Evolutionary conservation across 37 sponge, comb jelly and placozoan species (phyloP).

Genomic region (Corticium candelabrum): DNA sequence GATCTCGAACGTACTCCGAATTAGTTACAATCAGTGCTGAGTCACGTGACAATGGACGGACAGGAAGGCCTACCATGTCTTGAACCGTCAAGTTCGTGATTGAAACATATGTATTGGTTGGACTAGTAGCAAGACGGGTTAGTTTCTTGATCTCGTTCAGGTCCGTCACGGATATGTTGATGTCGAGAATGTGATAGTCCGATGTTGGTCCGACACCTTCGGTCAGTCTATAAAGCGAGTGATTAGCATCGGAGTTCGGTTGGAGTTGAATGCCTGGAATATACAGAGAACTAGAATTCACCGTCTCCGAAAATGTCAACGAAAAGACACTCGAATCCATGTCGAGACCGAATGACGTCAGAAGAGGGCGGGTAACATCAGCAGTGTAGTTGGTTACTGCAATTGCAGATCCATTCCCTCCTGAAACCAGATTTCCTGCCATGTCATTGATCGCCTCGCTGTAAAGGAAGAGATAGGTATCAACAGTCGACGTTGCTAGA

Average conservation of each 20-base stretch:
- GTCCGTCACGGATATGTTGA: constrained; percentile 45
- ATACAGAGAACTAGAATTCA: constrained; percentile 23
- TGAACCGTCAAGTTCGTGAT: constrained; percentile 31
- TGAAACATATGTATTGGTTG: constrained; percentile 46
- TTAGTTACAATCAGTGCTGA: constrained; percentile 18
- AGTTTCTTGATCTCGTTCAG: constrained; percentile 64
- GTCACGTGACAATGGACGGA: constrained; percentile 29
- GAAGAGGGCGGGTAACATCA: constrained; percentile 50
- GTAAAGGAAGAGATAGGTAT: constrained; percentile 57
- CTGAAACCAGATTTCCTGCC: constrained; percentile 36
- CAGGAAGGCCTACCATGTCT: constrained; percentile 64
- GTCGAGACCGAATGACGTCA: constrained; percentile 52
- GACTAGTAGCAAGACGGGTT: constrained; percentile 32
- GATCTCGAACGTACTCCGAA: constrained; percentile 37
- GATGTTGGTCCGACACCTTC: constrained; percentile 14
- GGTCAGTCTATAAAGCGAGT: constrained; percentile 23
- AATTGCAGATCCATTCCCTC: constrained; percentile 43
- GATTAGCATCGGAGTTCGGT: neutral
- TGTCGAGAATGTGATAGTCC: constrained; percentile 32
- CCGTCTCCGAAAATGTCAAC: constrained; percentile 62
- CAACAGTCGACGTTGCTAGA: constrained; percentile 36
- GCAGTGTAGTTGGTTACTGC: constrained; percentile 25
- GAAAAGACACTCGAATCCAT: constrained; percentile 40
- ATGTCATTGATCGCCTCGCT: constrained; percentile 41
- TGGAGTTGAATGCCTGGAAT: neutral